Evolutionary conservation across 2,888 invertebrate genomes (phyloP), one percentile per base, ranked within the genome.

Genomic region (Euphydryas editha): DNA sequence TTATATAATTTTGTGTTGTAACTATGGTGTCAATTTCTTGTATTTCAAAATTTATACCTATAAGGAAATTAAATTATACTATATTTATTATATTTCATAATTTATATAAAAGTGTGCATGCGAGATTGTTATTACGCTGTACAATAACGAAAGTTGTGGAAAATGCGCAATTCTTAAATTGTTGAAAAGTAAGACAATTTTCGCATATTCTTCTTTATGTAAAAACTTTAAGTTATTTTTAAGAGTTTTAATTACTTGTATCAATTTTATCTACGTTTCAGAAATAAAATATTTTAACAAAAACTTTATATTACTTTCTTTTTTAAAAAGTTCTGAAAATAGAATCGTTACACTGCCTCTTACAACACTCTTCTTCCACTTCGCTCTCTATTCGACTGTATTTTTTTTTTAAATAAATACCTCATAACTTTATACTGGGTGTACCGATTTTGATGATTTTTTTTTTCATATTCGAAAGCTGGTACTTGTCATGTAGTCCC

Each of bases 241-340:
- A 92, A 91, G 91, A 89, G 87, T 88, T 92, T 91, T 89, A 91
- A 91, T 90, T 91, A 92, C 90, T 90, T 92, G 91, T 92, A 92
- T 91, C 91, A 86, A 91, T 92, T 92, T 92, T 92, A 92, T 92
- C 91, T 92, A 92, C 90, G 92, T 91, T 92, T 92, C 92, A 90
- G 87, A 91, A 92, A 91, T 92, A 91, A 89, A 92, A 88, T 90
- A 91, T 90, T 92, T 91, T 92, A 91, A 91, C 90, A 88, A 91
- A 90, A 87, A 30, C n/a, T 62, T 65, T 69, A 69, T 44, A 20
- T 62, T 69, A 71, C 69, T 71, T 54, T 62, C 67, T 18, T 47
- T 2, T 13, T n/a, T 17, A 17, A 1, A 47, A 47, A 18, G 1
- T 8, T 17, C n/a, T n/a, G n/a, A n/a, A n/a, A n/a, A n/a, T n/a